phyloP scores from a whole-genome alignment of 2,888 invertebrate species.

The Aleiodes alternator region DNA sequence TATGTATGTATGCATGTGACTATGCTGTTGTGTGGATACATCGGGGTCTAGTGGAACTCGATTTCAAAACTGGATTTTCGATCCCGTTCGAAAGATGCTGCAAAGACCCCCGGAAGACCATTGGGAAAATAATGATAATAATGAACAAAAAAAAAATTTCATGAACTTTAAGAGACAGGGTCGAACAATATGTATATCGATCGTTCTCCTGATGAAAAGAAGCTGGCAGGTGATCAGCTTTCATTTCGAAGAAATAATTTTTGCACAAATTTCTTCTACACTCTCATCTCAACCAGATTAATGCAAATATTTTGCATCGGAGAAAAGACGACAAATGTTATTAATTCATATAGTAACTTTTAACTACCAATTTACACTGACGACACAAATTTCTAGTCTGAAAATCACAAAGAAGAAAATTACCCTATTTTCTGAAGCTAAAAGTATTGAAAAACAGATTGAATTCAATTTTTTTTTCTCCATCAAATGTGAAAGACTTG shows the following conservation, averaged over 20 bases:
- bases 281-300: no score
- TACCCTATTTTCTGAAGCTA: neutral
- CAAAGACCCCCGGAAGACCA: conserved; percentile 27
- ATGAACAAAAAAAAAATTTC: neutral
- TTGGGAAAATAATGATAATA: conserved; percentile 45
- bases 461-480: neutral
- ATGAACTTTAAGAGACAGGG: conserved; percentile 9
- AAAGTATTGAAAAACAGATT: neutral
- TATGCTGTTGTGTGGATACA: conserved; percentile 23
- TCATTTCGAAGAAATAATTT: no score
- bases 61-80: conserved; percentile 73
- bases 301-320: no score
- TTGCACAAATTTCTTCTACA: no score
- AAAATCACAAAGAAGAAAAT: no score
- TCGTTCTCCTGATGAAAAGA: neutral
- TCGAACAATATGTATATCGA: neutral
- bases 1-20: conserved; percentile 9
- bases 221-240: neutral
- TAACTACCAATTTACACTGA: no score
- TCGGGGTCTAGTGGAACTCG: conserved; percentile 62
- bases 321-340: no score
- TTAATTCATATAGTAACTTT: no score
- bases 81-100: conserved; percentile 61
- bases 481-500: neutral
- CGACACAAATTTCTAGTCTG: no score